Evolutionary conservation across 2,113 vertebrate genomes (phyloP), one percentile per base, ranked within the genome.

Genomic region (Setophaga coronata): DNA sequence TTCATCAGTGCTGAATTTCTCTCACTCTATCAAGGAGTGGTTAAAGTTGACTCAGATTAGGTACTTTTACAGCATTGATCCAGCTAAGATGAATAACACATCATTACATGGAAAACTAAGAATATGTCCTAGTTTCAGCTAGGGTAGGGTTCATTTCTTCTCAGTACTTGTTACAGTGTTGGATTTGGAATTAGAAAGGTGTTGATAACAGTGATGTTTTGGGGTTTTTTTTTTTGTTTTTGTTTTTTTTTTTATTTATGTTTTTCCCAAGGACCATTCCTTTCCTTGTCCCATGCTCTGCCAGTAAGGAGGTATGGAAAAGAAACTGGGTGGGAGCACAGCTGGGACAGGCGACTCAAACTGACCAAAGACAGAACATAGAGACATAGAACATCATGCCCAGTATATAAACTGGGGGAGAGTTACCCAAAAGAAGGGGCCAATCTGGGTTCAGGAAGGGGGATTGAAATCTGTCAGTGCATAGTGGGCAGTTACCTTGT

Each of bases 171-270:
- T 51, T 51, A 23, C 17, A 36, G 21, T 38, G 67, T 53, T 60
- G 45, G 38, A 69, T 60, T 87, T 43, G 9, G 33, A 69, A 23
- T 69, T 60, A 53, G 26, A 53, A 69, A 12, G 3, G 3, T 87
- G 14, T 18, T 60, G 54, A 51, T 23, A 69, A 43, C 21, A 12
- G 26, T 12, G 33, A 69, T 51, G 7, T 51, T 36, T 66, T 19
- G 12, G 18, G 6, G 6, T 0, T 0, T 43, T 43, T 56, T 86
- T 87, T 51, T 10, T 36, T 0, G 0, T 43, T 43, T 64, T 86
- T 77, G 43, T 42, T 10, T 38, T 43, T 43, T 64, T 86, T 87
- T 51, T 42, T 17, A 50, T 26, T 51, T 26, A 2, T 33, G 2
- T 33, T 77, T 56, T 43, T 51, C 6, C 7, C 51, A 33, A 51